Conservation (phyloP, 1,140 invertebrate species). For the Tribolium madens region DNA sequence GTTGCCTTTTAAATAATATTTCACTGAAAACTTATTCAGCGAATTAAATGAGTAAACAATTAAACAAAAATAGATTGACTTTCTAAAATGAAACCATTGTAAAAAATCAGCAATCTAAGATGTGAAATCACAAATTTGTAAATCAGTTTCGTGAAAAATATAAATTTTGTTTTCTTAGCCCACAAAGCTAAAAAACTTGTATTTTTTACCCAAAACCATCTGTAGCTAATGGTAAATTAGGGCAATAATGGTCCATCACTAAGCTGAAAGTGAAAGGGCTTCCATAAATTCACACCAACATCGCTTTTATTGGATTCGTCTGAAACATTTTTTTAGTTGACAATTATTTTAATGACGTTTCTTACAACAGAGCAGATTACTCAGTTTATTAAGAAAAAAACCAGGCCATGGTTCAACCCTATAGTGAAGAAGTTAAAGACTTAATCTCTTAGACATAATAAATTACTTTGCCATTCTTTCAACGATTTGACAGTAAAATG, state of each 20-base stretch:
- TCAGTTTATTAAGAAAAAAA: background rate
- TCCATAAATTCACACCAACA: background rate
- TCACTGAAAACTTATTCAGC: no score
- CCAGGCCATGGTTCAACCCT: background rate
- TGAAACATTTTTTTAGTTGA: background rate
- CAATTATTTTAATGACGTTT: background rate
- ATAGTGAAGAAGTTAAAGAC: background rate
- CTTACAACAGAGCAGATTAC: slow-evolving; percentile 5
- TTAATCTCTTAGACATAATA: background rate
- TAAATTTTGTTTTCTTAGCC: no score
- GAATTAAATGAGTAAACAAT: no score
- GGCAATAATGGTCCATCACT: slow-evolving; percentile 4
- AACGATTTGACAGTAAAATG: background rate
- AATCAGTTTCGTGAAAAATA: no score
- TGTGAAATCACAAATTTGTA: no score
- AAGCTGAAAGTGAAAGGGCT: slow-evolving; percentile 6
- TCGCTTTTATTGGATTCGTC: background rate
- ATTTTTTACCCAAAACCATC: background rate
- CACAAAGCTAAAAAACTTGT: background rate
- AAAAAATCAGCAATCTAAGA: no score
- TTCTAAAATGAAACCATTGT: no score
- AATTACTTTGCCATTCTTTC: background rate
- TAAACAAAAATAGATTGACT: no score
- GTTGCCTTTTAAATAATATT: no score
- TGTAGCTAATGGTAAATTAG: slow-evolving; percentile 23